Conservation (phyloP, 2,888 invertebrate species). For the Hirudinaria manillensis region DNA sequence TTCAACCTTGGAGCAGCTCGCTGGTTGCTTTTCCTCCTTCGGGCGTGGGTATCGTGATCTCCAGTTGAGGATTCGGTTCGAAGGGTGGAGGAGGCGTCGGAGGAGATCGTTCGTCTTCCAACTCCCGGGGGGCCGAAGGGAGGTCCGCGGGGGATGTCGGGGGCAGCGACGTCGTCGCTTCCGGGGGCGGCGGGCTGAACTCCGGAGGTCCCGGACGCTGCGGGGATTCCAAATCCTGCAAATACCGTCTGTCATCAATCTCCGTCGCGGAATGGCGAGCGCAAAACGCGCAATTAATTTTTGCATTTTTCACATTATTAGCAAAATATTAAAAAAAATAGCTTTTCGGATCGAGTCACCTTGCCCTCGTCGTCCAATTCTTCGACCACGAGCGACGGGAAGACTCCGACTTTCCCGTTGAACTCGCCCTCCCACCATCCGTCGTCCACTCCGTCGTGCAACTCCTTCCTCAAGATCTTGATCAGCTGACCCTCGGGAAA, state of each 20-base stretch:
- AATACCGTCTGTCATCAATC: too few species aligned
- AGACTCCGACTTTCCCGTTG: slow-evolving; percentile 61
- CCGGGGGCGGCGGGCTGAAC: slow-evolving; percentile 43
- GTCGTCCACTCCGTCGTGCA: slow-evolving; percentile 69
- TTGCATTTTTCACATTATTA: background rate
- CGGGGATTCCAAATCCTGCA: slow-evolving; percentile 42
- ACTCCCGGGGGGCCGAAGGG: slow-evolving; percentile 29
- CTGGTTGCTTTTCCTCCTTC: slow-evolving; percentile 34
- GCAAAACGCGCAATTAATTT: slow-evolving; percentile 37
- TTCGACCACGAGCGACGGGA: slow-evolving; percentile 88
- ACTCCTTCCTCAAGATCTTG: slow-evolving; percentile 50
- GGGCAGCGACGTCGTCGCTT: slow-evolving; percentile 25
- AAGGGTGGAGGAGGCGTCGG: slow-evolving; percentile 22
- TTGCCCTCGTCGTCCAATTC: slow-evolving; percentile 55
- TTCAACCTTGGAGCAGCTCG: slow-evolving; percentile 32
- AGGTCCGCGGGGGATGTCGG: slow-evolving; percentile 4
- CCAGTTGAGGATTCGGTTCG: slow-evolving; percentile 35
- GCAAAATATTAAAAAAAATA: too few species aligned
- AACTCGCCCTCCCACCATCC: slow-evolving; percentile 93
- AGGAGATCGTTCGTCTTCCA: background rate
- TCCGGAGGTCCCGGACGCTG: slow-evolving; percentile 42
- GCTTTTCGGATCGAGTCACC: background rate
- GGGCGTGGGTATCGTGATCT: slow-evolving; percentile 39
- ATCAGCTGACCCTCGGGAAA: slow-evolving; percentile 82
- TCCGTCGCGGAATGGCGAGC: slow-evolving; percentile 37